Percentiles rank a stretch among this genome's conserved stretches.
These are phyloP conservation scores for Pantherophis alleghaniensis DNA, from an alignment of 2,797 vertebrate genomes.

Conservation along the genomic window DNA sequence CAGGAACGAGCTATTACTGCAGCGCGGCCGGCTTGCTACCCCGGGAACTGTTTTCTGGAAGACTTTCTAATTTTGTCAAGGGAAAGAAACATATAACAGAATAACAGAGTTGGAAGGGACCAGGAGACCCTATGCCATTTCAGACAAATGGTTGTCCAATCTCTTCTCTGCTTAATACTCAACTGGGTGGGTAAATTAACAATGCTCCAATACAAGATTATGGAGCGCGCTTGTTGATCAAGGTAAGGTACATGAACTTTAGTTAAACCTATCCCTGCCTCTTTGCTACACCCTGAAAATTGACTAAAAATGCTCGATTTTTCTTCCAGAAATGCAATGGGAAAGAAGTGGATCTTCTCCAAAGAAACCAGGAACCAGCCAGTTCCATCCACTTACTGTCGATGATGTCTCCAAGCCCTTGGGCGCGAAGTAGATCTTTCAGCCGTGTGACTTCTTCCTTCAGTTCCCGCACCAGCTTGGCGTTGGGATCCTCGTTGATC, in stretches of 20 bases:
- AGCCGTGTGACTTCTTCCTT: conserved; percentile 95
- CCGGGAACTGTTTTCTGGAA: background rate
- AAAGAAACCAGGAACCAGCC: background rate
- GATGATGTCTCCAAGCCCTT: conserved; percentile 96
- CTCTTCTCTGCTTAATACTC: background rate
- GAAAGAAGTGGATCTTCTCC: conserved; percentile 5
- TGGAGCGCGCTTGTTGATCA: background rate
- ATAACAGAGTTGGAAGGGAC: background rate
- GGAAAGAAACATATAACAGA: background rate
- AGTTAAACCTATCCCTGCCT: background rate
- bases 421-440: conserved; percentile 93
- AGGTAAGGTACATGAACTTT: background rate
- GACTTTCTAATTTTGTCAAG: background rate
- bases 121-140: background rate
- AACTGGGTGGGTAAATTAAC: background rate
- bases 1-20: background rate
- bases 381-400: conserved; percentile 88
- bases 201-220: background rate
- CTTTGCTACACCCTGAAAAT: background rate
- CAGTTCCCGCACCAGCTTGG: conserved; percentile 93
- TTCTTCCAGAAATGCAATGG: background rate
- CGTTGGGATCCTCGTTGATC: conserved; percentile 98
- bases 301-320: background rate
- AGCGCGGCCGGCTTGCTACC: background rate
- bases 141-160: background rate